Conservation (phyloP, 1,140 invertebrate genomes). For the Danaus plexippus region DNA sequence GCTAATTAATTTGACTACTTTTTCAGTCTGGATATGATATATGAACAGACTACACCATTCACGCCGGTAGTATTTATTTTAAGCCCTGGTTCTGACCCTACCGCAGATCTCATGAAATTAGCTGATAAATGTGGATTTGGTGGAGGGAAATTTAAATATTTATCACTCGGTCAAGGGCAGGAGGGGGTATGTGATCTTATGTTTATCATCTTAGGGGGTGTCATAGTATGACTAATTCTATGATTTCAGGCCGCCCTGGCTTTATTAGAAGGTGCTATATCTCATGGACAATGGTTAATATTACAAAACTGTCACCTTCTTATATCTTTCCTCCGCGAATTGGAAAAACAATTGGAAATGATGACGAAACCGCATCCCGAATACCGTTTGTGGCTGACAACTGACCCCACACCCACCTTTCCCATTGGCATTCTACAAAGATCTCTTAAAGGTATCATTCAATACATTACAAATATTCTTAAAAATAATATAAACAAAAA, state of each 20-base stretch:
- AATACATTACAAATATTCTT: constrained; percentile 85
- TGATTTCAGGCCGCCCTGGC: constrained; percentile 76
- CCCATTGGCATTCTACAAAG: constrained; percentile 91
- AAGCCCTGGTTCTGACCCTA: constrained; percentile 90
- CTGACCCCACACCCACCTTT: constrained; percentile 86
- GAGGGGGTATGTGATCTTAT: constrained; percentile 73
- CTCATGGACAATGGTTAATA: constrained; percentile 89
- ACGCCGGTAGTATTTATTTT: constrained; percentile 91
- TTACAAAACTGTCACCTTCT: constrained; percentile 92
- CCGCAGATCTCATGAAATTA: constrained; percentile 89
- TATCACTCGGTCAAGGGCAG: constrained; percentile 92
- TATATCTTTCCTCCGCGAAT: constrained; percentile 81
- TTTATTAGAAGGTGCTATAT: constrained; percentile 80
- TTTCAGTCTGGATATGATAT: constrained; percentile 83
- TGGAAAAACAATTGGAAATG: constrained; percentile 88
- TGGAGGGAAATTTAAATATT: constrained; percentile 82
- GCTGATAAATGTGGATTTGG: constrained; percentile 81
- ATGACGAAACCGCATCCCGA: constrained; percentile 87
- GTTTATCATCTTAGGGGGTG: not conserved
- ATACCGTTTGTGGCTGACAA: constrained; percentile 94
- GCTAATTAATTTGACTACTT: not conserved
- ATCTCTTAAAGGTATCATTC: constrained; percentile 81
- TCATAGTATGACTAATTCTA: no score
- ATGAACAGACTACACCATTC: constrained; percentile 82
- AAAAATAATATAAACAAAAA: constrained; percentile 75